Evolutionary conservation across 2,797 vertebrate genomes (phyloP).

Genomic region (Rhabdophis nuchalis): DNA sequence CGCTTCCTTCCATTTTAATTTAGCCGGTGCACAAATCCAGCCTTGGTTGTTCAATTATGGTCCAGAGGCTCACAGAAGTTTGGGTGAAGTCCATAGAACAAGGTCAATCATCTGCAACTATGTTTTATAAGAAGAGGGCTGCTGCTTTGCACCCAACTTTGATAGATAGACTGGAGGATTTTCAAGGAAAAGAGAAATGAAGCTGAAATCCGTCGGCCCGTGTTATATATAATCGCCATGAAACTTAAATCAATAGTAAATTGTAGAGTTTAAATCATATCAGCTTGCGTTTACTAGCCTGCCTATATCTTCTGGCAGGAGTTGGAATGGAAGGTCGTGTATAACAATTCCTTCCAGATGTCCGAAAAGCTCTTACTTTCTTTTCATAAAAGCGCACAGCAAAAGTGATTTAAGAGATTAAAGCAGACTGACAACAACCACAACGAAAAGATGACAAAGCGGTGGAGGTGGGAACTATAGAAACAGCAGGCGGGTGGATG

Average conservation of each 20-base stretch:
- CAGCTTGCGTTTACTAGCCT: neutral
- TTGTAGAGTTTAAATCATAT: neutral
- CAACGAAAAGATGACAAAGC: conserved; percentile 29
- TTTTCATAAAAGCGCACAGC: conserved; percentile 17
- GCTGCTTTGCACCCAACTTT: neutral
- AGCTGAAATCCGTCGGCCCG: neutral
- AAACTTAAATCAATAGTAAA: neutral
- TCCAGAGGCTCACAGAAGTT: neutral
- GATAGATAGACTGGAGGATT: too few species aligned
- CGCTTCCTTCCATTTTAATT: neutral
- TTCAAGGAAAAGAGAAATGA: neutral
- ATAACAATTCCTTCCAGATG: conserved; percentile 20
- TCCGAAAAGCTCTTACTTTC: conserved; percentile 2
- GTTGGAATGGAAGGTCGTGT: neutral
- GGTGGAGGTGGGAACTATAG: neutral
- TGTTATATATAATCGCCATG: neutral
- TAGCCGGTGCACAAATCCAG: neutral
- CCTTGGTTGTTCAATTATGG: neutral
- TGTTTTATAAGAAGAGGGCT: neutral
- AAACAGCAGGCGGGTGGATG: conserved; percentile 48
- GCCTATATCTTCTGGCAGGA: neutral
- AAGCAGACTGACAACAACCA: conserved; percentile 23
- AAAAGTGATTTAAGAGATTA: conserved; percentile 48
- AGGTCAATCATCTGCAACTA: neutral
- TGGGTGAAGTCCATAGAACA: neutral